Base-by-base conservation (phyloP, 2,113 vertebrate species). In the Chaetorhynchus papuensis region DNA sequence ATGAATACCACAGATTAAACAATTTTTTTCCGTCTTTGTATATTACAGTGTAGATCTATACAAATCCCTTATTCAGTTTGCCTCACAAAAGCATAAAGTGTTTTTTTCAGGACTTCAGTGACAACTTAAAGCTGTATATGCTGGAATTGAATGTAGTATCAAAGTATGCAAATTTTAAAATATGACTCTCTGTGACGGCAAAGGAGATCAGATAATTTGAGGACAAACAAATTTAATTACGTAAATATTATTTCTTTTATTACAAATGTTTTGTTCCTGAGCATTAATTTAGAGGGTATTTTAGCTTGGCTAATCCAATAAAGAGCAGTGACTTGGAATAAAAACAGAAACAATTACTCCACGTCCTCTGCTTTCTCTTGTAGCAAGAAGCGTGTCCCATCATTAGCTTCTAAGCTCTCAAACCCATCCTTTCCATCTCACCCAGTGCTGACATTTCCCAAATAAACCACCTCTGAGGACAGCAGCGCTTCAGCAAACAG, bases 221-320 rank as follows among this genome's bases (percentile, higher is more conserved):
- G 64, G 60, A 56, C 50, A 83, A 83, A 74, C 22, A 75, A 86
- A 86, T 70, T 76, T 74, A 74, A 93, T 92, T 90, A 85, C 0
- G 0, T 63, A 90, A 66, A 74, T 74, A 74, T 45, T 80, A 80
- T 59, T 87, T 68, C 10, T 94, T 90, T 87, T 49, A 65, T 83
- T 92, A 47, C 33, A 88, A 68, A 81, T 18, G 6, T 74, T 94
- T 94, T 90, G 20, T 72, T 93, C 76, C 88, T 93, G 84, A 82
- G 56, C 92, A 92, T 92, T 95, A 87, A 88, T 83, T 94, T 93
- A 72, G 76, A 78, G 15, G 31, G 61, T 37, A 89, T 93, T 92
- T 96, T 84, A 87, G 75, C 53, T 84, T 92, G 69, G 52, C 56
- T 92, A 90, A 96, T 90, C 80, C 83, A 95, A 93, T 96, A 79